phyloP scores from a whole-genome alignment of 2,797 vertebrate genomes.

The Molossus alvarezi region DNA sequence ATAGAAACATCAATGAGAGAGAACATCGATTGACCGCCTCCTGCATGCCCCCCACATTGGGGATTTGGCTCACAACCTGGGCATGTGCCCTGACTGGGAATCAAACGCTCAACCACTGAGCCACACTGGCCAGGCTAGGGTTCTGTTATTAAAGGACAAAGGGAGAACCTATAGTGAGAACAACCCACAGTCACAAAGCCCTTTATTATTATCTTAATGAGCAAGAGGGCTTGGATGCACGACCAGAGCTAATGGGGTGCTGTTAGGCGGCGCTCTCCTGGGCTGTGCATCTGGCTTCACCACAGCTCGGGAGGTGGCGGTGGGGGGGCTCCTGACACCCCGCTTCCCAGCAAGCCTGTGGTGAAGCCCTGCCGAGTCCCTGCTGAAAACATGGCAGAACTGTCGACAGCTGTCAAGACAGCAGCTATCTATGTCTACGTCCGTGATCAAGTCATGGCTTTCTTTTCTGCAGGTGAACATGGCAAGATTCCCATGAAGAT shows the following conservation, averaged over 20 bases:
- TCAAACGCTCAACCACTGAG: too few relatives aligned
- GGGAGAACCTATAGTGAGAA: background rate
- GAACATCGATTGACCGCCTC: too few relatives aligned
- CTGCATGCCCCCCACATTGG: too few relatives aligned
- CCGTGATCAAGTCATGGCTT: background rate
- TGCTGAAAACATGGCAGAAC: background rate
- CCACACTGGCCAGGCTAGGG: background rate
- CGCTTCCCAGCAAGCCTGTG: background rate
- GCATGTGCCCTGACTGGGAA: too few relatives aligned
- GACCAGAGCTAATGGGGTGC: background rate
- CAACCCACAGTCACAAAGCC: background rate
- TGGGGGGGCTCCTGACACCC: background rate
- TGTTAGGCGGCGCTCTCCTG: background rate
- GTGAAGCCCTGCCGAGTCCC: background rate
- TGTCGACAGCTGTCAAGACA: background rate
- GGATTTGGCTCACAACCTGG: too few relatives aligned
- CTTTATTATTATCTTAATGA: conserved; percentile 8
- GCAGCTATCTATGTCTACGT: background rate
- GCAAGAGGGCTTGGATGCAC: background rate
- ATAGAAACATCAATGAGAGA: too few relatives aligned
- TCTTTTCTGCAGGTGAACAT: background rate
- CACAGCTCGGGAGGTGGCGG: background rate
- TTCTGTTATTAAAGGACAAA: background rate
- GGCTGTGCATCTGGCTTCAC: background rate
- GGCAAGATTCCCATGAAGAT: background rate